Evolutionary conservation across 2,797 vertebrate genomes (phyloP).

Genomic region (Brachyrhaphis roseni): DNA sequence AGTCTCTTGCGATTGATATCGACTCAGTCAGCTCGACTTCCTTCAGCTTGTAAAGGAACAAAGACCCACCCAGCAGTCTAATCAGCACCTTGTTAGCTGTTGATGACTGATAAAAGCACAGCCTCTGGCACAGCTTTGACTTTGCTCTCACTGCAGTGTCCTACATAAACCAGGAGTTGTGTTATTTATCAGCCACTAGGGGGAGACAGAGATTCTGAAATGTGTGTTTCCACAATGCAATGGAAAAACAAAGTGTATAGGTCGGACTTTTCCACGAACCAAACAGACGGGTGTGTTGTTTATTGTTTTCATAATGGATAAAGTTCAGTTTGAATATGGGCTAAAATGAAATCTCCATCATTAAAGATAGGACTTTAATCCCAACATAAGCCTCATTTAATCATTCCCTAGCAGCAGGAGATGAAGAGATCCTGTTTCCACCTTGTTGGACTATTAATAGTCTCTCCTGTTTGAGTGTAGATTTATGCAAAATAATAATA

Average conservation of each 20-base stretch:
- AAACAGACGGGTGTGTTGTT: not conserved
- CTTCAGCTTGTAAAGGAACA: not conserved
- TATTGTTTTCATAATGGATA: constrained; percentile 12
- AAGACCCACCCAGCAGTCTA: not conserved
- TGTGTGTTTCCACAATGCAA: not conserved
- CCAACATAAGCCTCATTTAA: constrained; percentile 13
- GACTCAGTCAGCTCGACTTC: not conserved
- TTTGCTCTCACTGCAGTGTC: constrained; percentile 71
- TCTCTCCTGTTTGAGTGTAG: constrained; percentile 5
- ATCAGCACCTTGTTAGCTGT: constrained; percentile 12
- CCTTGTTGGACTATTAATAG: constrained; percentile 23
- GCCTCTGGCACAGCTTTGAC: constrained; percentile 53
- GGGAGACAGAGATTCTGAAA: constrained; percentile 51
- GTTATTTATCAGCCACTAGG: constrained; percentile 59
- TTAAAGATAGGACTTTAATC: constrained; percentile 12
- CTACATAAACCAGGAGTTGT: constrained; percentile 45
- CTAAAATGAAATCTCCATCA: constrained; percentile 4
- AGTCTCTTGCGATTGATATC: not conserved
- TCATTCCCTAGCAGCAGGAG: constrained; percentile 8
- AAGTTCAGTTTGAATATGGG: not conserved
- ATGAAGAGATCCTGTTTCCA: constrained; percentile 11
- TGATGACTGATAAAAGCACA: constrained; percentile 46
- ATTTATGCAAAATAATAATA: not conserved
- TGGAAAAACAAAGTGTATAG: constrained; percentile 25
- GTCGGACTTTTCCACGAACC: constrained; percentile 40